Base-by-base conservation (phyloP, 2,888 invertebrate genomes). In the Catonia carolina region DNA sequence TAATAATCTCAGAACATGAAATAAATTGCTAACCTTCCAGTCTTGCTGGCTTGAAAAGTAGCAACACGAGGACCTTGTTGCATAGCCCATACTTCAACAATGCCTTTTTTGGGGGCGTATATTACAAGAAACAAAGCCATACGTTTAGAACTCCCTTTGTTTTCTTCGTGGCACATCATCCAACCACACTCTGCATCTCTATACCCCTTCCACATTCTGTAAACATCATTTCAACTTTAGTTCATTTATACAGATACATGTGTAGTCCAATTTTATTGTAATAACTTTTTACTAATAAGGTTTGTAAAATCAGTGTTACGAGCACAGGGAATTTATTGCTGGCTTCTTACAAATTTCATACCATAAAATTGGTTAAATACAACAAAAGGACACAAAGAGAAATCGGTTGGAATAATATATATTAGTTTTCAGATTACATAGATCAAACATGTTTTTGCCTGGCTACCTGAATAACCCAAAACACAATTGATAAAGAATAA, bases 181-280 rank as follows among this genome's bases (percentile, higher is more conserved):
- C 96, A 98, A 2, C 90, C 92, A 70, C 94, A 91, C 70, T 97
- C 90, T 0, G 97, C 96, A 70, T 97, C 93, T 51, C 97, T 79
- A 72, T 94, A 98, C 2, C 98, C 77, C 75, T 67, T 65, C 66
- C 65, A 65, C 61, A 63, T 65, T 56, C 67, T 67, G 42, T 17
- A 58, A 55, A 15, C 56, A 41, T 0, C 35, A n/a, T n/a, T n/a
- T n/a, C n/a, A n/a, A n/a, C n/a, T n/a, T n/a, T n/a, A n/a, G n/a
- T n/a, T n/a, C n/a, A n/a, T n/a, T n/a, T n/a, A n/a, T n/a, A n/a
- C n/a, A n/a, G n/a, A n/a, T n/a, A n/a, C n/a, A n/a, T n/a, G n/a
- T n/a, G n/a, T n/a, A n/a, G n/a, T n/a, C n/a, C 17, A 5, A 37
- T 37, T 37, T 15, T 5, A 37, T 39, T n/a, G 8, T 7, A 36